Evolutionary conservation across 2,113 vertebrate genomes (phyloP), one percentile per base, ranked within the genome.

Genomic region (Nesoenas mayeri): DNA sequence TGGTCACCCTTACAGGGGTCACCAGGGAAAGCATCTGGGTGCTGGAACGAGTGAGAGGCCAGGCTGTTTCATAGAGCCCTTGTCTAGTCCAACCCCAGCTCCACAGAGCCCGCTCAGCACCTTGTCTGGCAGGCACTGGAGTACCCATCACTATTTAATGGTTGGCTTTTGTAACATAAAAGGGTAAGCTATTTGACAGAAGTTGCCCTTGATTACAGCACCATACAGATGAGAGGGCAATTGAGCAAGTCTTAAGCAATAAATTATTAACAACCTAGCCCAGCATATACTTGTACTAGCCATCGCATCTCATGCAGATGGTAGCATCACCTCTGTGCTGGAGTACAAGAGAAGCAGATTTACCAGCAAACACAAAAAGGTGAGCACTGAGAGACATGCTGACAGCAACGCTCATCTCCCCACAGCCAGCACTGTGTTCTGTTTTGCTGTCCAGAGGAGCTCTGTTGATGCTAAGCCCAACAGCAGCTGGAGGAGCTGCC

Each of bases 311-410:
- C 71, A 19, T 5, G 17, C 28, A 54, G 32, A 51, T 18, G 15
- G 9, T 60, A 75, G 48, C 1, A 0, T 12, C 22, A 36, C 42
- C 24, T 53, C n/a, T 0, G 0, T 42, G 22, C 34, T 61, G 50
- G 25, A 51, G 56, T 26, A 72, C 32, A 4, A 2, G 25, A 72
- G 38, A 62, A 79, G 69, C 19, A 66, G 61, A 47, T 40, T 47
- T 47, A 62, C 16, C 14, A 87, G n/a, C 20, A 73, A 78, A 67
- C 25, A n/a, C 38, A 71, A 47, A 47, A 80, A 44, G 57, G 18
- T 22, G 38, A 81, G 29, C 25, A 15, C 36, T 6, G 57, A 36
- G 12, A 53, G 57, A 78, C 22, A 32, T 15, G 22, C 3, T 44
- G 16, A 36, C 34, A 70, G 65, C 11, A 47, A 53, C 36, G 19